Evolutionary conservation across 1,140 invertebrate genomes (phyloP), one percentile per base, ranked within the genome.

Genomic region (Ips nitidus): DNA sequence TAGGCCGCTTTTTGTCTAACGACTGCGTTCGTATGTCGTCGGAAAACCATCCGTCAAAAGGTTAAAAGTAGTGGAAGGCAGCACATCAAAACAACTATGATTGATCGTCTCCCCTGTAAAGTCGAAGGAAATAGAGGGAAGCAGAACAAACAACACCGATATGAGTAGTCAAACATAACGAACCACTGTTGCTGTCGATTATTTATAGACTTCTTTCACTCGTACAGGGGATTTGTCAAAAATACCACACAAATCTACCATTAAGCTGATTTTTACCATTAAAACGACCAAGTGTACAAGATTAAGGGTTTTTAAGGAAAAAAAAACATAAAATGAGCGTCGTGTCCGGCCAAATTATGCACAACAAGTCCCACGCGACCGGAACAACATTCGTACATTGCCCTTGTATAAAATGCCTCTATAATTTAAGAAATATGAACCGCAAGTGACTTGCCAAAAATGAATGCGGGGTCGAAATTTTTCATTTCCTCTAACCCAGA

Each of bases 31-130:
- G 45, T 52, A 68, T 68, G 66, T 68, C 66, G 57, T 60, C 41
- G 66, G 43, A 60, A 68, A 68, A 60, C 57, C 66, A 68, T 68
- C 66, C 43, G 66, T 68, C 66, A 68, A 60, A 68, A 60, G 43
- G 57, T 50, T 60, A 60, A 68, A 68, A 68, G 57, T 68, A 61
- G 66, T 41, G 55, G 66, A 61, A 68, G 63, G 52, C 52, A 61
- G 40, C 57, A 41, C 66, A 68, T 68, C 66, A 68, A 68, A 68
- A 68, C 66, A 68, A 68, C 66, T 60, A 68, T 68, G 66, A 68
- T 68, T 60, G 56, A 68, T 68, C 66, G 53, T 66, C 55, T 39
- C 47, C 41, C 66, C 52, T 37, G 55, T 58, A 5, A 22, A 22
- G 22, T 22, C 22, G 52, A 56, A 45, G 55, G 52, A 58, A 66